phyloP scores from a whole-genome alignment of 2,797 vertebrate genomes.

The Sebastes cheni region DNA sequence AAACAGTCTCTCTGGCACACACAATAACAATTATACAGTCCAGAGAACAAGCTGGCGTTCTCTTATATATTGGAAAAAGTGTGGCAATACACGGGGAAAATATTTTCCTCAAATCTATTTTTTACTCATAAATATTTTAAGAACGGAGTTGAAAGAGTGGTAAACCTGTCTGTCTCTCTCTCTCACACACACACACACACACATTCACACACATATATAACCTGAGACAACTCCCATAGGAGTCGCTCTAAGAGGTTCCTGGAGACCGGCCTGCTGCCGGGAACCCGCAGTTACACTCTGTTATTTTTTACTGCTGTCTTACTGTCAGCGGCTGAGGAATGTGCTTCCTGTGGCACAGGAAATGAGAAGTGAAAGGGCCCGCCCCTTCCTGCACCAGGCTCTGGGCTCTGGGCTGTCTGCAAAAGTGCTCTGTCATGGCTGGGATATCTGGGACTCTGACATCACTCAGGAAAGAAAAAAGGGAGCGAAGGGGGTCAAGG shows the following conservation, averaged over 20 bases:
- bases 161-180: background rate
- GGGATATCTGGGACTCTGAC: conserved; percentile 50
- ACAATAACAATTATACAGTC: background rate
- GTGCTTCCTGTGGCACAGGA: conserved; percentile 74
- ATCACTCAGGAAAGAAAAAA: conserved; percentile 33
- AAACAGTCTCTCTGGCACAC: background rate
- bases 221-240: conserved; percentile 5
- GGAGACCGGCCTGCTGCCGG: conserved; percentile 34
- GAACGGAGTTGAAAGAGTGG: background rate
- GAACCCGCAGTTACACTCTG: conserved; percentile 46
- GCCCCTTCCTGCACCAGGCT: conserved; percentile 50
- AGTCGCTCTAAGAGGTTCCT: conserved; percentile 45
- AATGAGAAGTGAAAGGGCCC: conserved; percentile 58
- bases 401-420: conserved; percentile 9
- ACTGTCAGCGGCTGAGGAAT: conserved; percentile 62
- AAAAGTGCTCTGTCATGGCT: conserved; percentile 67
- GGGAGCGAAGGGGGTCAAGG: background rate
- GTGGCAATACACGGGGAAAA: background rate
- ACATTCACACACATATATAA: background rate
- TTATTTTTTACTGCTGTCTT: conserved; percentile 20
- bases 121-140: background rate
- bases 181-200: background rate
- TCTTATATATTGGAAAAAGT: background rate
- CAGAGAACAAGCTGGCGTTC: background rate
- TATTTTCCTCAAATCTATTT: background rate